Base-by-base conservation (phyloP, 2,888 invertebrate genomes). In the Protonemura montana region DNA sequence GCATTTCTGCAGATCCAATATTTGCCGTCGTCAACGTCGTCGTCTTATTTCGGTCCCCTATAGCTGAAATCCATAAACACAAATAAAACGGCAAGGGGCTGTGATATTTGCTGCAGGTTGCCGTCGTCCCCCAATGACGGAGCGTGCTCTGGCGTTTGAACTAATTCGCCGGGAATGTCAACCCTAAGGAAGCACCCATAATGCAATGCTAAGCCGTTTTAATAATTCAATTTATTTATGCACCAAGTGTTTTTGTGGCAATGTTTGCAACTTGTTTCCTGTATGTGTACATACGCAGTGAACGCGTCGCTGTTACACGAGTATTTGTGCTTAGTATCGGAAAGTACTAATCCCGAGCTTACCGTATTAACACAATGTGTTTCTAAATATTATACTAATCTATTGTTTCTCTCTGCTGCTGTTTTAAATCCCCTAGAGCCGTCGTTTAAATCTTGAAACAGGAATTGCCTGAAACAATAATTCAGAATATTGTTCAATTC, bases 361-460 rank as follows among this genome's bases (percentile, higher is more conserved):
- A 59, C 3, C 7, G 59, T 21, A 21, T 59, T 59, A 21, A 59
- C 59, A 59, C 16, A 59, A 1, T 59, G 59, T 59, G 13, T 59
- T 59, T 10, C 3, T 59, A 59, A 59, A 59, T 59, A 59, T 59
- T 59, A 59, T 59, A 59, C 21, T 59, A 59, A 59, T 59, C 59
- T 21, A 59, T 59, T 59, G 59, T 59, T 59, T 21, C 21, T 59
- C 59, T 59, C 59, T 21, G 59, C 1, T 21, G 21, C 59, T 59
- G 59, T 59, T 59, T 59, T 59, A 59, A 59, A 59, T 59, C 59
- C 59, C 59, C 59, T 10, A 59, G 59, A 59, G 59, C 59, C 59
- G 59, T 16, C 59, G 59, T 21, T 59, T 59, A 59, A 59, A 59
- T 59, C 59, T 59, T 59, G 59, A 59, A 59, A 59, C 59, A 21